Evolutionary conservation across 2,113 vertebrate genomes (phyloP).

Genomic region (Phrynosoma blainvillii): DNA sequence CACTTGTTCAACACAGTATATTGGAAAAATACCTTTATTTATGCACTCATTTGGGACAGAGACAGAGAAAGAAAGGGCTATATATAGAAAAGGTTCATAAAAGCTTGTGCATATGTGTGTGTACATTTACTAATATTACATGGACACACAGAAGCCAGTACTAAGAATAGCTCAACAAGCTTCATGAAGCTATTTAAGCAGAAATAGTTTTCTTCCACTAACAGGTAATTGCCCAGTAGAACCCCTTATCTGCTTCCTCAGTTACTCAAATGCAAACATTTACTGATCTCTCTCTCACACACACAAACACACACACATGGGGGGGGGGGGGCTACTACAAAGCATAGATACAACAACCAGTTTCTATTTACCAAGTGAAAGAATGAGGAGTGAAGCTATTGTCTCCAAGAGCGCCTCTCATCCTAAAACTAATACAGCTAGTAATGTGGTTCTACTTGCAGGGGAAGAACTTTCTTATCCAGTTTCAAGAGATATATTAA

Average conservation of each 20-base stretch:
- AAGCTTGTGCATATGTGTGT: no score
- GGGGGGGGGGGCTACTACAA: background rate
- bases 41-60: background rate
- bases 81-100: background rate
- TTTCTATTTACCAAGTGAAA: slow-evolving; percentile 26
- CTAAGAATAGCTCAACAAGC: background rate
- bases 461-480: background rate
- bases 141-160: background rate
- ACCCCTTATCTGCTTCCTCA: background rate
- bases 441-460: background rate
- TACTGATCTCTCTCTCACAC: background rate
- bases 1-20: background rate
- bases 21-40: background rate
- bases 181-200: background rate
- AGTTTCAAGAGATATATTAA: background rate
- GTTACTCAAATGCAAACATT: slow-evolving; percentile 5
- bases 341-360: background rate
- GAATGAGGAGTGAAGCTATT: background rate
- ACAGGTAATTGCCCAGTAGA: background rate
- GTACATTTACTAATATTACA: no score
- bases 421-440: background rate
- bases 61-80: no score
- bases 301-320: background rate
- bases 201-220: slow-evolving; percentile 4
- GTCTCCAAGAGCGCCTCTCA: slow-evolving; percentile 9